These are phyloP conservation scores for Teinopalpus imperialis DNA, from an alignment of 2,888 invertebrate species.

Conservation along the genomic window DNA sequence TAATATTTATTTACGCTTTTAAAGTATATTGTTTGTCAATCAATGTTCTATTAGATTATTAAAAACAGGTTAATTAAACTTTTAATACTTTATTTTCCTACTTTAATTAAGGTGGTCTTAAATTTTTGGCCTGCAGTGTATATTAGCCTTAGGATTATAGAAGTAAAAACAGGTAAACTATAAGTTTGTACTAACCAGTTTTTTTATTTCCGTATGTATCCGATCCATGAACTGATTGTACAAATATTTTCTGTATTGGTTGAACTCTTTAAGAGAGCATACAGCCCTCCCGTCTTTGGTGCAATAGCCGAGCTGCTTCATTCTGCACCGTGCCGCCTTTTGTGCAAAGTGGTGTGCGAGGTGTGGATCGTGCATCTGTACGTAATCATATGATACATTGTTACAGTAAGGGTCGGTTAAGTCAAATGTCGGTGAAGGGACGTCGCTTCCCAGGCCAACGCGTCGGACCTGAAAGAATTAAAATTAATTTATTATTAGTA, in stretches of 20 bases:
- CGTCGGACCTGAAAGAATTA: slow-evolving; percentile 55
- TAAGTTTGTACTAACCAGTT: slow-evolving; percentile 54
- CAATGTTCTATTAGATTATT: too few species aligned
- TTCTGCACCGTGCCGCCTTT: slow-evolving; percentile 57
- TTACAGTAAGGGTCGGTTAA: slow-evolving; percentile 71
- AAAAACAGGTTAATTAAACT: too few species aligned
- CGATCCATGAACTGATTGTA: slow-evolving; percentile 80
- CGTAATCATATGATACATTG: slow-evolving; percentile 77
- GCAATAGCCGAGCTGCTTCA: slow-evolving; percentile 79
- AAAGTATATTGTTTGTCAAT: too few species aligned
- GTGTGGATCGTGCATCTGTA: slow-evolving; percentile 82
- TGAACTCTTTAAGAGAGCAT: slow-evolving; percentile 84
- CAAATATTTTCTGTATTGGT: slow-evolving; percentile 83
- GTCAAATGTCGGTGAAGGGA: slow-evolving; percentile 61
- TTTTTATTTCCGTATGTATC: slow-evolving; percentile 68
- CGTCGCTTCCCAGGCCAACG: slow-evolving; percentile 54
- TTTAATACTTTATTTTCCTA: too few species aligned
- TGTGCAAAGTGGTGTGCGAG: slow-evolving; percentile 76
- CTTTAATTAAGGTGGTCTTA: too few species aligned
- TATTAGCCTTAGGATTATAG: too few species aligned
- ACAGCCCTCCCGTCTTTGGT: slow-evolving; percentile 83
- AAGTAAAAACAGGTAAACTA: too few species aligned
- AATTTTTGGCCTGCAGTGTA: too few species aligned
- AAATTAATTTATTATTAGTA: too few species aligned
- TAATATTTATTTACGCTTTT: too few species aligned